phyloP scores from a whole-genome alignment of 2,888 invertebrate genomes.

The Limnephilus auricula region DNA sequence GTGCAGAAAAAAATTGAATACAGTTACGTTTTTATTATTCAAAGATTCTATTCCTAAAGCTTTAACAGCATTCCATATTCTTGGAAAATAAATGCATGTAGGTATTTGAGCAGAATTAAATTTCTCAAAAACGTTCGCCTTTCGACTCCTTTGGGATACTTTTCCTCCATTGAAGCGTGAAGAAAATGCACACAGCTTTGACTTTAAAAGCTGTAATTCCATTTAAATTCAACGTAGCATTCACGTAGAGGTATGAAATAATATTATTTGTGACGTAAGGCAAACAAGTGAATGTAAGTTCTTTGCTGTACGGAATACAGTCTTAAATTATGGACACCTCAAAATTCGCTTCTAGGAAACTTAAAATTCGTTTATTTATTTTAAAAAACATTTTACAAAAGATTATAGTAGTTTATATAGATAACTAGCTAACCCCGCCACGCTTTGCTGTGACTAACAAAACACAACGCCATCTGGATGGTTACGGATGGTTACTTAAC shows the following conservation, averaged over 20 bases:
- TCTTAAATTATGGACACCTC: neutral
- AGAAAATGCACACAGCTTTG: constrained; percentile 34
- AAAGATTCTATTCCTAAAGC: neutral
- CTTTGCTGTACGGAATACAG: neutral
- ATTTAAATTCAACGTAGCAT: constrained; percentile 36
- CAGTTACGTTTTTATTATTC: neutral
- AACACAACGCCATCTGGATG: too few relatives aligned
- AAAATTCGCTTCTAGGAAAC: neutral
- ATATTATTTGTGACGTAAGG: constrained; percentile 9
- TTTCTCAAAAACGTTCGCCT: constrained; percentile 20
- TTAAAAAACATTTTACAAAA: too few relatives aligned
- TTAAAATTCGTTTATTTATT: too few relatives aligned
- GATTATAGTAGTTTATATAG: too few relatives aligned
- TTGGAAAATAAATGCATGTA: constrained; percentile 15
- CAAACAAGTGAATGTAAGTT: neutral
- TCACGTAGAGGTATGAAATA: constrained; percentile 23
- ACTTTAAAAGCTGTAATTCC: constrained; percentile 24
- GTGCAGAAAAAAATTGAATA: neutral
- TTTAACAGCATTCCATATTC: neutral
- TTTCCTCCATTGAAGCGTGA: constrained; percentile 36
- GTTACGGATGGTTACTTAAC: too few relatives aligned
- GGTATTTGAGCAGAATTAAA: constrained; percentile 31
- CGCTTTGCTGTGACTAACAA: too few relatives aligned
- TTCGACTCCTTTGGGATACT: constrained; percentile 11
- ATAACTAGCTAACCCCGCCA: too few relatives aligned